A percentile compares a stretch with the other conserved stretches of the same genome.
Conservation (phyloP, 30 jellyfish, hydroid and myxozoan genomes). For the Hydra vulgaris region DNA sequence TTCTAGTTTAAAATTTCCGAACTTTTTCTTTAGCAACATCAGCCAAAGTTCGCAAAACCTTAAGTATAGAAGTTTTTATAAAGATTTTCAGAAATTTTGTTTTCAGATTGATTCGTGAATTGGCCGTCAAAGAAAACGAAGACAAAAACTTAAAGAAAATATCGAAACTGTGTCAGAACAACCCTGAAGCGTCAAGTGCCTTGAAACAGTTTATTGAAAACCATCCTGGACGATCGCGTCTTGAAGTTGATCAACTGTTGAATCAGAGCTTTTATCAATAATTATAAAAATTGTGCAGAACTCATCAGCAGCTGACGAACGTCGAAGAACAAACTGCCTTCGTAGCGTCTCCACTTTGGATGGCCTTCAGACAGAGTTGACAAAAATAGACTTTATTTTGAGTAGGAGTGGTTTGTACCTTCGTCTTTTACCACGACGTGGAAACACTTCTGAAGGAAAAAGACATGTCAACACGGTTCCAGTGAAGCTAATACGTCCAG, state of each 20-base stretch:
- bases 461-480: conserved; percentile 29
- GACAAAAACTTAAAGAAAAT: neutral
- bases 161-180: neutral
- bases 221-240: neutral
- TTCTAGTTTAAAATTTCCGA: no score
- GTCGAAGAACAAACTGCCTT: conserved; percentile 20
- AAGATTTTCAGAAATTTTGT: neutral
- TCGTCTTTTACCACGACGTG: conserved; percentile 19
- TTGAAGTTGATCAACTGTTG: conserved; percentile 20
- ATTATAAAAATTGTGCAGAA: conserved; percentile 16
- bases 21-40: no score
- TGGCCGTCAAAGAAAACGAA: neutral
- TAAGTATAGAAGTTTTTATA: neutral
- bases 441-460: conserved; percentile 23
- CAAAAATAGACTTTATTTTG: conserved; percentile 8
- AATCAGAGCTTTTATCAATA: neutral
- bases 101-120: neutral
- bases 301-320: conserved; percentile 31
- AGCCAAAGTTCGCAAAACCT: neutral
- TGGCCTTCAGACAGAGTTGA: conserved; percentile 17
- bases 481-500: conserved; percentile 34
- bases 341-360: conserved; percentile 20
- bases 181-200: conserved; percentile 2
- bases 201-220: neutral
- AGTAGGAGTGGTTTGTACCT: conserved; percentile 16